phyloP scores from a whole-genome alignment of 2,888 invertebrate genomes.

The Elmis aenea region DNA sequence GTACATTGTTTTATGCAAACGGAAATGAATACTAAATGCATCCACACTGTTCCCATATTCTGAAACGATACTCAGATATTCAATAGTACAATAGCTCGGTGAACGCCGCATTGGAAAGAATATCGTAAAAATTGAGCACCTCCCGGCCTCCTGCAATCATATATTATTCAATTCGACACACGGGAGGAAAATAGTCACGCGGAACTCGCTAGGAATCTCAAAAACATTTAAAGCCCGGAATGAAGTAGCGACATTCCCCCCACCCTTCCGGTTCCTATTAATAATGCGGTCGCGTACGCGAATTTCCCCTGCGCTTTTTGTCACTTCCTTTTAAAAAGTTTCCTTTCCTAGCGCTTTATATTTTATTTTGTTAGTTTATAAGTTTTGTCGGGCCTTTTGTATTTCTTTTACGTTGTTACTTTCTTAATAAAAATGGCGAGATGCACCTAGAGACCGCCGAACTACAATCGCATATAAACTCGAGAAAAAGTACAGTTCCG shows the following conservation, averaged over 20 bases:
- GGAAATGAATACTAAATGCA: too few species aligned
- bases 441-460: too few species aligned
- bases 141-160: constrained; percentile 16
- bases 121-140: constrained; percentile 22
- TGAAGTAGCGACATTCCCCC: constrained; percentile 16
- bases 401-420: background rate
- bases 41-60: too few species aligned
- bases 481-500: too few species aligned
- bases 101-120: constrained; percentile 19
- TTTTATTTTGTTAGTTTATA: constrained; percentile 25
- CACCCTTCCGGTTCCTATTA: constrained; percentile 18
- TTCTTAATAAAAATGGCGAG: too few species aligned
- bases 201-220: constrained; percentile 21
- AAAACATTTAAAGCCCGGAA: constrained; percentile 22
- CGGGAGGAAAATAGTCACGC: constrained; percentile 18
- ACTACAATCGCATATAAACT: too few species aligned
- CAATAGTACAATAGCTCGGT: constrained; percentile 13
- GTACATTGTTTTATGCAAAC: too few species aligned
- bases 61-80: too few species aligned
- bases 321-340: constrained; percentile 23
- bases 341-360: constrained; percentile 21
- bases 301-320: constrained; percentile 22
- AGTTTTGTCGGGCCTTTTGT: constrained; percentile 15
- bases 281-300: constrained; percentile 23
- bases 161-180: constrained; percentile 23